Conservation (phyloP, 2,113 vertebrate genomes). For the Leucosticte australis region DNA sequence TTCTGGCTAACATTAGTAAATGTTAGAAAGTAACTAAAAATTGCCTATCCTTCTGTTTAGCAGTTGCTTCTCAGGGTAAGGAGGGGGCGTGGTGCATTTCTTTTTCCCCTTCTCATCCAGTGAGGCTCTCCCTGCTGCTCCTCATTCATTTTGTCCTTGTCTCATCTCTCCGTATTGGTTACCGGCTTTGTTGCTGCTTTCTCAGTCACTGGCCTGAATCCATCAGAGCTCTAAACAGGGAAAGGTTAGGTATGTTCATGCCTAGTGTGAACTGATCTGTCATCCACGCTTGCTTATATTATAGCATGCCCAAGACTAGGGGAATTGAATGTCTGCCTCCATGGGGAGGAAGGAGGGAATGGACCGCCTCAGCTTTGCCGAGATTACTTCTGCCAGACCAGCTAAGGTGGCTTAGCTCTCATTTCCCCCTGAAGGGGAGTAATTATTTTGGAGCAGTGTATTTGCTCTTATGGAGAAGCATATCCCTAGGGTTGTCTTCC, state of each 20-base stretch:
- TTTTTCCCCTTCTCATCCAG: background rate
- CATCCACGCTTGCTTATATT: slow-evolving; percentile 18
- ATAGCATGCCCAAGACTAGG: background rate
- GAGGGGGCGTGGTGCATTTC: slow-evolving; percentile 37
- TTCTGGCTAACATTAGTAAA: background rate
- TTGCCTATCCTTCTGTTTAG: slow-evolving; percentile 22
- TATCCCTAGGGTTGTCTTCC: background rate
- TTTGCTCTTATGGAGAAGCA: background rate
- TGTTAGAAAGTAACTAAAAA: slow-evolving; percentile 43
- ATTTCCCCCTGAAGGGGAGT: background rate
- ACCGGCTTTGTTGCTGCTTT: slow-evolving; percentile 31
- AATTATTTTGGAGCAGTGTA: background rate
- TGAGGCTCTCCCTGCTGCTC: background rate
- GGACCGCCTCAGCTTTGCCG: background rate
- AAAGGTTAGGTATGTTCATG: slow-evolving; percentile 28
- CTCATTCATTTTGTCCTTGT: slow-evolving; percentile 53
- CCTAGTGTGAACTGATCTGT: slow-evolving; percentile 22
- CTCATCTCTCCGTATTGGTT: background rate
- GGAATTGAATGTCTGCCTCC: background rate
- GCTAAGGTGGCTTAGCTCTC: background rate
- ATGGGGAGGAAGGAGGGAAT: background rate
- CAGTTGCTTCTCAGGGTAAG: slow-evolving; percentile 7
- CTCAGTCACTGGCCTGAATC: slow-evolving; percentile 38
- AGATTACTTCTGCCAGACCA: background rate
- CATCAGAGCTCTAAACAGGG: slow-evolving; percentile 40